These are phyloP conservation scores for Nymphicus hollandicus DNA, from an alignment of 2,113 vertebrate species.

Conservation along the genomic window DNA sequence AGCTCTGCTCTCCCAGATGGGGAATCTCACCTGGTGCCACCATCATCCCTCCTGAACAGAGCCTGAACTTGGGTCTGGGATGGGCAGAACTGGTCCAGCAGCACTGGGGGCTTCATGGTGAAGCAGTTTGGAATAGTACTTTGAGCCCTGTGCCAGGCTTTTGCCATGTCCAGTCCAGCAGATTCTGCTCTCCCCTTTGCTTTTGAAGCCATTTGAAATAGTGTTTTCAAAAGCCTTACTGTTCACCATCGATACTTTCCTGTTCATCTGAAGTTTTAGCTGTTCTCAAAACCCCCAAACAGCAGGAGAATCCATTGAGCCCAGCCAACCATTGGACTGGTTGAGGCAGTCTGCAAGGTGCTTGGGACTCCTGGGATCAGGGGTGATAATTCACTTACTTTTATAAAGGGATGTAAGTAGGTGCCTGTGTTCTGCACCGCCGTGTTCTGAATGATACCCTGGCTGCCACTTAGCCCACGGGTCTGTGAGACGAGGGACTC, in stretches of 20 bases:
- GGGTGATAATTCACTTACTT: conserved; percentile 1
- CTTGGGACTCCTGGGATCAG: background rate
- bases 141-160: background rate
- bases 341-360: background rate
- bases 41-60: background rate
- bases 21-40: background rate
- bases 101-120: fast-evolving
- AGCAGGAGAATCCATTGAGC: background rate
- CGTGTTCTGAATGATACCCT: background rate
- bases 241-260: background rate
- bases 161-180: background rate
- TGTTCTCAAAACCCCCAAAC: fast-evolving
- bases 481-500: background rate
- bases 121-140: background rate
- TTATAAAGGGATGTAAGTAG: background rate
- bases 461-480: background rate
- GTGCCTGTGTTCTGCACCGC: background rate
- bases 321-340: background rate
- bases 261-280: background rate
- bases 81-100: background rate
- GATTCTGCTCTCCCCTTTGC: background rate
- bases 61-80: background rate
- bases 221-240: background rate
- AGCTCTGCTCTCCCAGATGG: background rate
- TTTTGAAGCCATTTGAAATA: background rate